A percentile compares a stretch with the other conserved stretches of the same genome.
These are phyloP conservation scores for Sicus ferrugineus DNA, from an alignment of 2,888 invertebrate species.

Conservation along the genomic window DNA sequence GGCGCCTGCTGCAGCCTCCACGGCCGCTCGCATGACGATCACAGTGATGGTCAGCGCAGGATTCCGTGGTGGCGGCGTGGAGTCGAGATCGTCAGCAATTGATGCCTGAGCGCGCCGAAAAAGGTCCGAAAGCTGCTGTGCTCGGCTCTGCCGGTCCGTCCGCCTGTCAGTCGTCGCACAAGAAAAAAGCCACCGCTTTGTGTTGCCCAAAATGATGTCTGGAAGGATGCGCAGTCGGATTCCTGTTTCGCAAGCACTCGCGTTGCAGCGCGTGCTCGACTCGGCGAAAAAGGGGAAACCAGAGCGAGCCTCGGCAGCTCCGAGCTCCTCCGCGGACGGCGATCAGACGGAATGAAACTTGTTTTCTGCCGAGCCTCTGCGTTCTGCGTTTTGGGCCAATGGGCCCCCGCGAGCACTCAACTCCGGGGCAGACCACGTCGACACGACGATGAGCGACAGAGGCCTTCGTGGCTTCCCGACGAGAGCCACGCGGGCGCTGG, in stretches of 20 bases:
- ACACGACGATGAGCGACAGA: too few relatives aligned
- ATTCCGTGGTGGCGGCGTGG: not conserved
- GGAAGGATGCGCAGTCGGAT: conserved; percentile 42
- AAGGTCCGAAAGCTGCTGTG: conserved; percentile 29
- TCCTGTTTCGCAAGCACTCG: conserved; percentile 12
- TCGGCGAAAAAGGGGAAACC: conserved; percentile 30
- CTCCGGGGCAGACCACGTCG: too few relatives aligned
- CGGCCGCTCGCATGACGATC: not conserved
- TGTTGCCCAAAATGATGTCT: conserved; percentile 39
- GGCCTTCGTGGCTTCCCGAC: too few relatives aligned
- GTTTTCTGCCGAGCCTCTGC: conserved; percentile 28
- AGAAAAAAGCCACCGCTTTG: not conserved
- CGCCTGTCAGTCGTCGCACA: not conserved
- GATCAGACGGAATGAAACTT: conserved; percentile 33
- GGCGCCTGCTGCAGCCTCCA: not conserved
- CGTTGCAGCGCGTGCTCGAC: conserved; percentile 32
- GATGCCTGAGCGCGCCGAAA: conserved; percentile 33
- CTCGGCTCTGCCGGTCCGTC: conserved; percentile 6
- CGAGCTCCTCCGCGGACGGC: too few relatives aligned
- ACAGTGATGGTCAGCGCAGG: not conserved
- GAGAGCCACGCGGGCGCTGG: too few relatives aligned
- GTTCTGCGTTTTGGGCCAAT: conserved; percentile 4
- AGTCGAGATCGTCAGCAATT: conserved; percentile 14
- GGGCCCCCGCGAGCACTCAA: too few relatives aligned
- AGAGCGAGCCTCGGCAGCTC: not conserved